Conservation (phyloP, 2,113 vertebrate genomes). For the Variabilichromis moorii region DNA sequence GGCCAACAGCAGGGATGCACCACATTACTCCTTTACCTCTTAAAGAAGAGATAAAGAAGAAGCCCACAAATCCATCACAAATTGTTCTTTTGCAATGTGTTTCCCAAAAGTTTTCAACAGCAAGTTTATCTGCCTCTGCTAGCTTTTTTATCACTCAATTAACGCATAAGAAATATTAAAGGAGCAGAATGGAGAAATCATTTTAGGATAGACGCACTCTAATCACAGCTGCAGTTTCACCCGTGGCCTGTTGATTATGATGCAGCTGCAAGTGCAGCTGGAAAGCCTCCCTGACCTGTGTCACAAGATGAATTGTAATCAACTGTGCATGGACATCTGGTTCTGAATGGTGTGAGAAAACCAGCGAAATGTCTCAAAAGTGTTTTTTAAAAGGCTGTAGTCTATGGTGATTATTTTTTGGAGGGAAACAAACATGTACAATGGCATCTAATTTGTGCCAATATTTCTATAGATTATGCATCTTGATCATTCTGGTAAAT, state of each 20-base stretch:
- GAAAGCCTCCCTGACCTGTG: slow-evolving; percentile 1
- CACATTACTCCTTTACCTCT: background rate
- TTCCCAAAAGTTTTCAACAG: background rate
- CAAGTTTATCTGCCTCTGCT: background rate
- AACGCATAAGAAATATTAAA: background rate
- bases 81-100: background rate
- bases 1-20: background rate
- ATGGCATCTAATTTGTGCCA: background rate
- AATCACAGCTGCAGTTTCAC: slow-evolving; percentile 54
- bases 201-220: slow-evolving; percentile 6
- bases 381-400: background rate
- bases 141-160: background rate
- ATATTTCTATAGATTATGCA: background rate
- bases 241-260: slow-evolving; percentile 44
- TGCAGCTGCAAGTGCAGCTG: slow-evolving; percentile 56
- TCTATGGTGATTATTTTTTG: background rate
- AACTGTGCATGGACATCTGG: slow-evolving; percentile 41
- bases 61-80: background rate
- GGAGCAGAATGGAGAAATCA: background rate
- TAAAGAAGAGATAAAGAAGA: background rate
- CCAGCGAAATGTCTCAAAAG: background rate
- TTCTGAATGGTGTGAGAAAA: slow-evolving; percentile 12
- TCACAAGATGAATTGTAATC: slow-evolving; percentile 48
- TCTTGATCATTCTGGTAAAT: background rate
- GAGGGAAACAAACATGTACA: background rate